Evolutionary conservation across 1,140 invertebrate genomes (phyloP).

Genomic region (Eulimnadia texana): DNA sequence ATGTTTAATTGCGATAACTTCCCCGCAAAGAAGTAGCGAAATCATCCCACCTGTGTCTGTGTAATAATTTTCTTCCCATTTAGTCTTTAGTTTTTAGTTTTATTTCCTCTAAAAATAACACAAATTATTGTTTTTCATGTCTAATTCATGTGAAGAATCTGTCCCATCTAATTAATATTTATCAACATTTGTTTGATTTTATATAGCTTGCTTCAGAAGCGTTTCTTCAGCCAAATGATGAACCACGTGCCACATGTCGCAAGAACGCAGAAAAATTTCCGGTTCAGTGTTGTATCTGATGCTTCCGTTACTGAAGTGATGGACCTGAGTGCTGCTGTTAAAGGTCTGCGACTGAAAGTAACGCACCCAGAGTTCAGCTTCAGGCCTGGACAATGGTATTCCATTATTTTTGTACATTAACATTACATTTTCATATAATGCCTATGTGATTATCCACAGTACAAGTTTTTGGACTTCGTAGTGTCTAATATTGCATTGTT

Average conservation of each 20-base stretch:
- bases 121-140: no score
- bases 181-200: no score
- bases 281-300: constrained; percentile 1
- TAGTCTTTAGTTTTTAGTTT: not conserved
- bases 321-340: constrained; percentile 8
- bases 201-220: no score
- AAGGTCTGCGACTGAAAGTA: constrained; percentile 8
- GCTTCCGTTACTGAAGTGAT: constrained; percentile 13
- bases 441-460: no score
- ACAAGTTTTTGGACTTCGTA: no score
- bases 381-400: constrained; percentile 20
- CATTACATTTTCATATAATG: no score
- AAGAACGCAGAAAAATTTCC: constrained; percentile 1
- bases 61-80: not conserved
- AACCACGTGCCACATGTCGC: not conserved
- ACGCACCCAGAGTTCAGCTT: constrained; percentile 17
- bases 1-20: no score
- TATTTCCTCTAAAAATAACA: not conserved
- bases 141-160: no score
- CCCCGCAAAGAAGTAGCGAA: no score
- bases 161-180: no score
- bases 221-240: not conserved
- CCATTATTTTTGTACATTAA: not conserved
- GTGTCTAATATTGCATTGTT: no score
- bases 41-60: no score